Evolutionary conservation across 1,140 invertebrate genomes (phyloP).

Genomic region (Cyrtorhinus lividipennis): DNA sequence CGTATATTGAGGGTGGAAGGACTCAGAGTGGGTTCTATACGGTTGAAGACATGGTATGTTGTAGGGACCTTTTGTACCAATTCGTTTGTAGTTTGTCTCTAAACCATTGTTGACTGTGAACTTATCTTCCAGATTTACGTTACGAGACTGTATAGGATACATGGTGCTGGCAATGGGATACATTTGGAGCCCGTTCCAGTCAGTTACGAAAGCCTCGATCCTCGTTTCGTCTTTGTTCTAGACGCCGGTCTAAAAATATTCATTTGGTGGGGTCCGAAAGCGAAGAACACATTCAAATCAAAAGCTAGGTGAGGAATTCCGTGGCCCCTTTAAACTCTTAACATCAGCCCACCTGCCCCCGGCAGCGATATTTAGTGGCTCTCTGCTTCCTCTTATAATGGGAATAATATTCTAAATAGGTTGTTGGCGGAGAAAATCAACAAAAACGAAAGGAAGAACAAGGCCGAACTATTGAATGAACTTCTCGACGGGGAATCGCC

Average conservation of each 20-base stretch:
- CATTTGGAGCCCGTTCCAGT: constrained; percentile 83
- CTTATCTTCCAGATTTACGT: constrained; percentile 51
- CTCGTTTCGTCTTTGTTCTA: constrained; percentile 80
- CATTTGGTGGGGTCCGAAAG: constrained; percentile 83
- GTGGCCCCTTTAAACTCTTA: too few species aligned
- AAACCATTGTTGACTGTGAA: not conserved
- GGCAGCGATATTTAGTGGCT: not conserved
- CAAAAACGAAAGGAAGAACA: constrained; percentile 95
- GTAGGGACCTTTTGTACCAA: not conserved
- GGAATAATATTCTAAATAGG: constrained; percentile 30
- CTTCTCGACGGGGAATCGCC: constrained; percentile 62
- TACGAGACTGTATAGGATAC: constrained; percentile 75
- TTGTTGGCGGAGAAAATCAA: constrained; percentile 97
- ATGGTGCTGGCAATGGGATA: constrained; percentile 70
- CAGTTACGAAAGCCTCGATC: constrained; percentile 58
- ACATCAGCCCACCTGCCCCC: not conserved
- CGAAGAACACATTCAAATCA: constrained; percentile 89
- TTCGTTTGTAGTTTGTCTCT: not conserved
- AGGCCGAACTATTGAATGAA: constrained; percentile 77
- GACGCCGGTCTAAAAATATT: constrained; percentile 78
- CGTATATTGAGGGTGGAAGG: constrained; percentile 91
- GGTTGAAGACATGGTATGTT: constrained; percentile 78
- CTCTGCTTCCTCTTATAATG: not conserved
- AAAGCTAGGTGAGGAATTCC: constrained; percentile 49
- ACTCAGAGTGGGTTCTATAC: constrained; percentile 96